phyloP scores from a whole-genome alignment of 2,888 invertebrate genomes.

The Mesorhabditis spiculigera region DNA sequence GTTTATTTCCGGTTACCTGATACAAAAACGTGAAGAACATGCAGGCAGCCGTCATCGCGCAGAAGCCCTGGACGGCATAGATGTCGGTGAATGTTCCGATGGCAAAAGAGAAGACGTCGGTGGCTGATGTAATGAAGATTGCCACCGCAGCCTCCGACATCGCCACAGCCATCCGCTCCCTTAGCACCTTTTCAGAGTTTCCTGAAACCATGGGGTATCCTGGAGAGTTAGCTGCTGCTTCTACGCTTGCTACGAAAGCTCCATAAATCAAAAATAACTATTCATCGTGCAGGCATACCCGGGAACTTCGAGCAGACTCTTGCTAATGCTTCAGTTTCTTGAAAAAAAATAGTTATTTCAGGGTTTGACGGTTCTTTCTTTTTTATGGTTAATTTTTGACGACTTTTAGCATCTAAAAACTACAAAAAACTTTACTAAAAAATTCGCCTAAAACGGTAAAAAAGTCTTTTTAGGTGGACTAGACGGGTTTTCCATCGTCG shows the following conservation, averaged over 20 bases:
- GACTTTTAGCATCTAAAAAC: not conserved
- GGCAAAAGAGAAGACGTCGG: conserved; percentile 63
- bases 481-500: not conserved
- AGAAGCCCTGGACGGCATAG: conserved; percentile 88
- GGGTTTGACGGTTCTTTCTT: not conserved
- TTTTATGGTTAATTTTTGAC: not conserved
- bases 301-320: no score
- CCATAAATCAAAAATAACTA: no score
- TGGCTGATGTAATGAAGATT: conserved; percentile 88
- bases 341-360: no score
- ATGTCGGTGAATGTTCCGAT: conserved; percentile 80
- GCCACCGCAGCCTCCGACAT: conserved; percentile 89
- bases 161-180: conserved; percentile 81
- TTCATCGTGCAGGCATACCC: no score
- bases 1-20: conserved; percentile 65
- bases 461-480: not conserved
- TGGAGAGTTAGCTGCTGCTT: no score
- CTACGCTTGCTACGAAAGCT: no score
- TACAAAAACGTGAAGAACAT: conserved; percentile 85
- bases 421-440: no score
- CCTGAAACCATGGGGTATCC: conserved; percentile 16
- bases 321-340: no score
- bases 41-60: conserved; percentile 88
- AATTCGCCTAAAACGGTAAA: not conserved
- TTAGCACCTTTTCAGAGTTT: conserved; percentile 64